Evolutionary conservation across 2,113 vertebrate species (phyloP).

Genomic region (Ranitomeya imitator): DNA sequence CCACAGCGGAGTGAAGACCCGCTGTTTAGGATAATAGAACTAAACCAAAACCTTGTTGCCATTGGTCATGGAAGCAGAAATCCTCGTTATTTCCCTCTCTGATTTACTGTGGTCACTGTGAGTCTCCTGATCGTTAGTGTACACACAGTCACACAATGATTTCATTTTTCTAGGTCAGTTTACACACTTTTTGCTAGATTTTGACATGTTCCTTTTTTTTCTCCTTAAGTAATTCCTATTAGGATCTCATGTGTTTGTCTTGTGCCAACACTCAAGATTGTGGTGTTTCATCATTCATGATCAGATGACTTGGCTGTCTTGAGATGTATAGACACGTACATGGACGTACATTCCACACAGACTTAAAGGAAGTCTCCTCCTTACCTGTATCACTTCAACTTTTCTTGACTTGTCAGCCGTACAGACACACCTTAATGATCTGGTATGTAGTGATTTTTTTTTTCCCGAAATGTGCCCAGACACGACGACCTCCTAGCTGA

Average conservation of each 20-base stretch:
- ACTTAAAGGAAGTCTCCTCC: background rate
- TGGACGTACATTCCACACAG: background rate
- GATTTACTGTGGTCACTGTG: background rate
- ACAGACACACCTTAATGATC: conserved; percentile 20
- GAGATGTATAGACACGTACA: background rate
- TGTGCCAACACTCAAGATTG: background rate
- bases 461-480: background rate
- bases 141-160: background rate
- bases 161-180: background rate
- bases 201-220: background rate
- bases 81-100: background rate
- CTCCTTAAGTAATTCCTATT: background rate
- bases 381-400: background rate
- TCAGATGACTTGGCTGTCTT: background rate
- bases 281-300: background rate
- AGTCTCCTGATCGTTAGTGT: background rate
- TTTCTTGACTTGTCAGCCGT: conserved; percentile 3
- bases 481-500: background rate
- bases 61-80: background rate
- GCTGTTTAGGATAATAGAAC: too few relatives aligned
- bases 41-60: background rate
- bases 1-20: background rate
- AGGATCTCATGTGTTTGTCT: background rate
- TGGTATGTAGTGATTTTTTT: background rate
- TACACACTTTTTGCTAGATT: background rate